Evolutionary conservation across 2,113 vertebrate genomes (phyloP), one percentile per base, ranked within the genome.

Genomic region (Nibea albiflora): DNA sequence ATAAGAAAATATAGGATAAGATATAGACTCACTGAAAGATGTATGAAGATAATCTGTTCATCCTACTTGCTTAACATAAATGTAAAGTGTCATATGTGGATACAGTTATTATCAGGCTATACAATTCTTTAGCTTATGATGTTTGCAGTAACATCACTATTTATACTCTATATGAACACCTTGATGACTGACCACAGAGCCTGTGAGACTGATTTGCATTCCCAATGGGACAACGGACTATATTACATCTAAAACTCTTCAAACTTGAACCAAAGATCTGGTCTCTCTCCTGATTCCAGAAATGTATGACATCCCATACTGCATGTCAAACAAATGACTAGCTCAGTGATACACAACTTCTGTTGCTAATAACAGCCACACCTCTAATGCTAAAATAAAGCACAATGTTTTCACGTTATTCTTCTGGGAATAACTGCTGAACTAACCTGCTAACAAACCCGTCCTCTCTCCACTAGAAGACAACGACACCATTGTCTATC

Each of bases 401-500:
- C 50, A 76, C 70, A 74, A n/a, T 17, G 14, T 46, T 39, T 39
- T 35, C 39, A 31, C 26, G 46, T 67, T 50, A 26, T 52, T 78
- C 68, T 79, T 73, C 46, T 64, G 70, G 66, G 72, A 87, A 87
- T 72, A 88, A 83, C 35, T 0, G 3, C 12, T 5, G 47, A 68
- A 52, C 76, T 72, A 54, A 71, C 64, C 22, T 61, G 61, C 78
- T 87, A 83, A 86, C 64, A 81, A 87, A 78, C 53, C 65, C 52
- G 60, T 78, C 56, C n/a, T 62, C 52, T 70, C 46, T 76, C 62
- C 78, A 77, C 61, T 75, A 86, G 31, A 95, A 95, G 96, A 96
- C 96, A 96, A 94, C 95, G 94, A 95, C 96, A 90, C 95, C 94
- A 95, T 92, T 95, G 94, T 95, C 96, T 93, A 57, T 47, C 7